Evolutionary conservation across 2,888 invertebrate species (phyloP), one percentile per base, ranked within the genome.

Genomic region (Gibbula magus): DNA sequence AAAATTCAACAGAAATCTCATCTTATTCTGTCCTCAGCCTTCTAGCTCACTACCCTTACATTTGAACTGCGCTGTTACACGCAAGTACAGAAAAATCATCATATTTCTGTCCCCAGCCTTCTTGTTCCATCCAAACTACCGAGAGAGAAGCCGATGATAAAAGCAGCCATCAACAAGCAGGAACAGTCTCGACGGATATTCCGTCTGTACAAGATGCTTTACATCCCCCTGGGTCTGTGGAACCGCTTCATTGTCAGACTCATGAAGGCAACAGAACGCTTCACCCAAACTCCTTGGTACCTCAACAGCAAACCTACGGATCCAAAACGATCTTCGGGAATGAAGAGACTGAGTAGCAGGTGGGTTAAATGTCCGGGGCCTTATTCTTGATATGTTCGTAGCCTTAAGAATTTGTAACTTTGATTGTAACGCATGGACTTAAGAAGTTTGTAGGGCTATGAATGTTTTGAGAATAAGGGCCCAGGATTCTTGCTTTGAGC

Each of bases 171-270:
- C 22, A 25, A 13, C 86, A 83, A 20, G 85, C 82, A 8, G 78
- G 85, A 20, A 70, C 81, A 16, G 79, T 85, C 22, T 75, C 39
- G 20, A 79, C 61, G 16, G 54, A 81, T 74, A 39, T 81, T 84
- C n/a, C 86, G 91, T 5, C 83, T 91, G 7, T 91, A 91, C 85
- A 77, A 86, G 66, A 86, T 91, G 86, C 83, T 84, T 1, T 88
- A 88, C 74, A 85, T 89, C 53, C 91, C 92, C 0, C 86, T 84
- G 66, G 89, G 91, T 1, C 87, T 92, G 79, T 92, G 91, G 92
- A 89, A 86, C 53, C 84, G 91, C 35, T 84, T 91, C n/a, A 86
- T 91, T 70, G 86, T 88, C 5, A 83, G 88, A 7, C 79, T 91
- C 56, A 86, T 91, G 85, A 81, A 84, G 52, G 78, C 80, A 39